A percentile compares a stretch with the other conserved stretches of the same genome.
Evolutionary conservation across 2,888 invertebrate species (phyloP).

Genomic region (Caenorhabditis angaria): DNA sequence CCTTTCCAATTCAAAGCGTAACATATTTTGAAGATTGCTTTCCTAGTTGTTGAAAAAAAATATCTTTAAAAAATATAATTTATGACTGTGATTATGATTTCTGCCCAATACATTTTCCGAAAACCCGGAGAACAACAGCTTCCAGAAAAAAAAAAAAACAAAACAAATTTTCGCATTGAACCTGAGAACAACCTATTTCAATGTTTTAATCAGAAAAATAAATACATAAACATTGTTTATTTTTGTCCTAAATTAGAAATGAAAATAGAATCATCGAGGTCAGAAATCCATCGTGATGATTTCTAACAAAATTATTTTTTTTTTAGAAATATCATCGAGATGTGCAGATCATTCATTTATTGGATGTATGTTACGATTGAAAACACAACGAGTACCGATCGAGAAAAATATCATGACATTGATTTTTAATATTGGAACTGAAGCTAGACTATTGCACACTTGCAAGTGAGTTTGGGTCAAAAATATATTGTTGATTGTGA

Average conservation of each 20-base stretch:
- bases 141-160: neutral
- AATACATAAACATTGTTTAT: neutral
- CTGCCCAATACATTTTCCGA: too few species aligned
- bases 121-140: too few species aligned
- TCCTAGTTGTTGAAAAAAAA: too few species aligned
- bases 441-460: slow-evolving; percentile 67
- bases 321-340: slow-evolving; percentile 17
- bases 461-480: slow-evolving; percentile 58
- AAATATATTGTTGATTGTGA: too few species aligned
- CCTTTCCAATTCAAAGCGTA: too few species aligned
- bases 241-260: neutral
- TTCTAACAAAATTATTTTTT: neutral
- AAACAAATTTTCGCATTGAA: neutral
- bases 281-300: too few species aligned
- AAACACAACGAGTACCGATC: slow-evolving; percentile 66
- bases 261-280: neutral
- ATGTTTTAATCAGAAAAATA: slow-evolving; percentile 2
- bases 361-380: slow-evolving; percentile 66
- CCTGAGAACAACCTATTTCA: neutral
- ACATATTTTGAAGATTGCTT: too few species aligned
- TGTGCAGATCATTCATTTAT: slow-evolving; percentile 67
- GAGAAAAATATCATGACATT: slow-evolving; percentile 68
- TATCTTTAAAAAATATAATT: too few species aligned
- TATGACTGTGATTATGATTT: too few species aligned
- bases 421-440: slow-evolving; percentile 64